Percentiles rank a stretch among this genome's conserved stretches.
phyloP scores from a whole-genome alignment of 2,888 invertebrate species.

The Acanthacorydalis orientalis region DNA sequence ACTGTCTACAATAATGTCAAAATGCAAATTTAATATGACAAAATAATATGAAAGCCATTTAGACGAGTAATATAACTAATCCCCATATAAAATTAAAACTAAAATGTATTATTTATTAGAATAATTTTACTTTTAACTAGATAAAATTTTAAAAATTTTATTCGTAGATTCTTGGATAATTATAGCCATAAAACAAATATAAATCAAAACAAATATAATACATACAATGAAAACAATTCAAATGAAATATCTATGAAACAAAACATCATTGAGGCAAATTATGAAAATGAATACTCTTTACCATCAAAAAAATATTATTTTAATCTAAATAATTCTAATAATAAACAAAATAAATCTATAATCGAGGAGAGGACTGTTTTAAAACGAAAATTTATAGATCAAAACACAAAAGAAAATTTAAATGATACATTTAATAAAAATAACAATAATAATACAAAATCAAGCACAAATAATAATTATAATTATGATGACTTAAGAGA shows the following conservation, averaged over 20 bases:
- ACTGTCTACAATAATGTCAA: not conserved
- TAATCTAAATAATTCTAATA: not conserved
- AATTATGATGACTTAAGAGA: slow-evolving; percentile 26
- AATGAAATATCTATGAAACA: not conserved
- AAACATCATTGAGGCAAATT: not conserved
- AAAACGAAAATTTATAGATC: not conserved
- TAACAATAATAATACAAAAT: slow-evolving; percentile 6
- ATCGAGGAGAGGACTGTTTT: not conserved
- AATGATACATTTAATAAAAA: not conserved
- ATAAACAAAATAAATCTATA: not conserved
- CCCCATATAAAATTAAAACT: too few species aligned
- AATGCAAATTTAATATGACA: too few species aligned
- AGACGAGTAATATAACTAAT: too few species aligned
- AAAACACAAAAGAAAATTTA: not conserved
- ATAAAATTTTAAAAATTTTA: too few species aligned
- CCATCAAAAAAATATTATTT: too few species aligned
- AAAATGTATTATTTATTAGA: not conserved
- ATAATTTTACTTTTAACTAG: too few species aligned
- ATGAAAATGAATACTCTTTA: not conserved
- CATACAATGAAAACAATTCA: too few species aligned
- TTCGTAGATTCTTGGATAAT: too few species aligned
- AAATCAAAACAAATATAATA: too few species aligned
- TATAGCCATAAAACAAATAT: too few species aligned
- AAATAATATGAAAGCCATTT: too few species aligned
- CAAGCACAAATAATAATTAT: slow-evolving; percentile 19